Percentiles rank a stretch among this genome's conserved stretches.
These are phyloP conservation scores for Apis mellifera DNA, from an alignment of 1,140 invertebrate genomes.

Conservation along the genomic window DNA sequence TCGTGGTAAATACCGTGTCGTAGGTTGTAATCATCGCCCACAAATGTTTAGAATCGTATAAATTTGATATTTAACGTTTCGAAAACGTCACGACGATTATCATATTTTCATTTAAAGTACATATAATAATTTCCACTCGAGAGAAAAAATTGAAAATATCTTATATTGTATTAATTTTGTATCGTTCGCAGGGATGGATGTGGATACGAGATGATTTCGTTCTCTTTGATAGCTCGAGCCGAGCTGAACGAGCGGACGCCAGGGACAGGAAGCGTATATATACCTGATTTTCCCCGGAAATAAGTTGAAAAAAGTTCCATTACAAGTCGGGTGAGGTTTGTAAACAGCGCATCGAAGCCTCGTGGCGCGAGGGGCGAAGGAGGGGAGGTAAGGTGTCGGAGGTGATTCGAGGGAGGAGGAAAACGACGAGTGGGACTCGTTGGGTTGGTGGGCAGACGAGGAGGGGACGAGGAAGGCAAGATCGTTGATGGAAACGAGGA, in stretches of 20 bases:
- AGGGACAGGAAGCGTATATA: slow-evolving; percentile 5
- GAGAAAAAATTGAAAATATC: too few relatives aligned
- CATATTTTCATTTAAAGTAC: not conserved
- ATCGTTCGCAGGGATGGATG: not conserved
- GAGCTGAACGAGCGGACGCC: too few relatives aligned
- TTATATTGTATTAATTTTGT: too few relatives aligned
- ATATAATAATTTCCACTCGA: too few relatives aligned
- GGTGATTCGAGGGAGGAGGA: slow-evolving; percentile 57
- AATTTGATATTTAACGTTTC: not conserved
- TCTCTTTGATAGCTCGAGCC: slow-evolving; percentile 26
- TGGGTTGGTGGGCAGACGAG: slow-evolving; percentile 21
- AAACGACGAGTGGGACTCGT: slow-evolving; percentile 54
- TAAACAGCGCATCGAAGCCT: slow-evolving; percentile 67
- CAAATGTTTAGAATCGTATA: not conserved
- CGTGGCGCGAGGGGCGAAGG: slow-evolving; percentile 12
- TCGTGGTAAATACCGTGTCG: slow-evolving; percentile 12
- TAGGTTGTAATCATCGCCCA: slow-evolving; percentile 17
- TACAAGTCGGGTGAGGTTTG: slow-evolving; percentile 68
- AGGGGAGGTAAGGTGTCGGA: slow-evolving; percentile 53
- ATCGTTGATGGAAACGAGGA: slow-evolving; percentile 26
- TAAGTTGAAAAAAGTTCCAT: slow-evolving; percentile 70
- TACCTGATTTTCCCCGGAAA: slow-evolving; percentile 46
- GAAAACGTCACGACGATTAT: not conserved
- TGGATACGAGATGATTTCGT: not conserved
- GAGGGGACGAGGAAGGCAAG: not conserved